Percentiles rank a stretch among this genome's conserved stretches.
phyloP scores from a whole-genome alignment of 2,113 vertebrate genomes.

The Gambusia holbrooki region DNA sequence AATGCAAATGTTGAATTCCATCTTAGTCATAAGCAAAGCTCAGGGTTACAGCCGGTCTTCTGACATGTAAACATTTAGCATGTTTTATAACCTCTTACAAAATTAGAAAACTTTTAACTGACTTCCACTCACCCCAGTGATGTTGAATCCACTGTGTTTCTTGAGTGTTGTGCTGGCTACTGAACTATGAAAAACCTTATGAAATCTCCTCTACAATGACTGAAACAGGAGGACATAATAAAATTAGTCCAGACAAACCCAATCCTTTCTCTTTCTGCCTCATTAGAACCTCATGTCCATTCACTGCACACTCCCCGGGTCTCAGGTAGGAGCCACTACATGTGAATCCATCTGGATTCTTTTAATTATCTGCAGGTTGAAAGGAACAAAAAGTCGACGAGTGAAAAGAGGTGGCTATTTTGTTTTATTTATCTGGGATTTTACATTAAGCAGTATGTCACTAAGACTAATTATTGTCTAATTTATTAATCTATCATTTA shows the following conservation, averaged over 20 bases:
- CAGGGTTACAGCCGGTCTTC: background rate
- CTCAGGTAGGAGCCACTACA: constrained; percentile 30
- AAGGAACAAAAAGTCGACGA: background rate
- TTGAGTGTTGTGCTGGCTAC: constrained; percentile 1
- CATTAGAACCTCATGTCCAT: constrained; percentile 57
- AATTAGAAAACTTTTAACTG: background rate
- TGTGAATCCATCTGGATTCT: constrained; percentile 34
- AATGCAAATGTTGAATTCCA: too few species aligned
- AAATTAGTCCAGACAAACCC: constrained; percentile 64
- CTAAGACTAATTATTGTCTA: background rate
- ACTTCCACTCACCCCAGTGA: background rate
- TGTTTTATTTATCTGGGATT: background rate
- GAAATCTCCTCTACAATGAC: constrained; percentile 51
- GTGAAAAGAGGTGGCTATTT: background rate
- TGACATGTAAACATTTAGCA: background rate
- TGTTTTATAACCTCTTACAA: background rate
- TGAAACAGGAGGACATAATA: constrained; percentile 55
- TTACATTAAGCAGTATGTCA: background rate
- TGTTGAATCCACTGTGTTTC: background rate
- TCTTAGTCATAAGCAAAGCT: too few species aligned
- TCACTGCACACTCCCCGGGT: constrained; percentile 28
- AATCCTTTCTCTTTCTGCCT: constrained; percentile 60
- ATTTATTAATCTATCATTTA: background rate
- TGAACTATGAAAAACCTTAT: constrained; percentile 37
- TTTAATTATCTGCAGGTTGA: constrained; percentile 37